A percentile compares a stretch with the other conserved stretches of the same genome.
phyloP scores from a whole-genome alignment of 1,140 invertebrate species.

The Procambarus virginalis region DNA sequence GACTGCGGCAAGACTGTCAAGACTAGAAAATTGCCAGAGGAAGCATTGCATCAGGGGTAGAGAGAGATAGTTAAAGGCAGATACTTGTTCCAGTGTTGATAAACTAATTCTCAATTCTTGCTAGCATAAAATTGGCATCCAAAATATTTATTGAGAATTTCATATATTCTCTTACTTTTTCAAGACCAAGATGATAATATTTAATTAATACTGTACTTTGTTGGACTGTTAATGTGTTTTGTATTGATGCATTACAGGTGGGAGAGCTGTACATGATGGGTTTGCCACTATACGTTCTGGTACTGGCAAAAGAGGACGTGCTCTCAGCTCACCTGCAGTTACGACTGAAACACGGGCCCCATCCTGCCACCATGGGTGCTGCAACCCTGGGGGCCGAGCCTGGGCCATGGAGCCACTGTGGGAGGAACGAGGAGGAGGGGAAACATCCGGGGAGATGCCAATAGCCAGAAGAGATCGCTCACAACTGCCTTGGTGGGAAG shows the following conservation, averaged over 20 bases:
- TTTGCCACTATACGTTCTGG: conserved; percentile 61
- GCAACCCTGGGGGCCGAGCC: conserved; percentile 1
- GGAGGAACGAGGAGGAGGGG: conserved; percentile 52
- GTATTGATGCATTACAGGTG: not conserved
- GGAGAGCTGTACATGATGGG: conserved; percentile 55
- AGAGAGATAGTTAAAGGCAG: too few relatives aligned
- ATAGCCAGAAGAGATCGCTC: conserved; percentile 49
- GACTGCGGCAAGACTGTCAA: too few relatives aligned
- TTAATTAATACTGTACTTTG: too few relatives aligned
- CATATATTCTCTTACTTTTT: too few relatives aligned
- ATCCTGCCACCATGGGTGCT: conserved; percentile 49
- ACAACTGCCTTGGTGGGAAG: conserved; percentile 65
- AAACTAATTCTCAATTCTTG: too few relatives aligned
- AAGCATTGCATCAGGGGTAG: too few relatives aligned
- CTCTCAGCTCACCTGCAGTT: conserved; percentile 51
- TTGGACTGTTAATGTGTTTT: not conserved
- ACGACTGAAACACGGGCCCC: not conserved
- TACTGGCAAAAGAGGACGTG: conserved; percentile 39
- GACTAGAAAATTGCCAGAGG: too few relatives aligned
- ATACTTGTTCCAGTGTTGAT: too few relatives aligned
- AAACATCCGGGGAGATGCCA: not conserved
- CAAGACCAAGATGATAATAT: too few relatives aligned
- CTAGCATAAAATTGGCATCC: too few relatives aligned
- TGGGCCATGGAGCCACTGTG: conserved; percentile 65
- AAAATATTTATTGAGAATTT: too few relatives aligned